phyloP scores from a whole-genome alignment of 2,888 invertebrate genomes.

The Achlya flavicornis region DNA sequence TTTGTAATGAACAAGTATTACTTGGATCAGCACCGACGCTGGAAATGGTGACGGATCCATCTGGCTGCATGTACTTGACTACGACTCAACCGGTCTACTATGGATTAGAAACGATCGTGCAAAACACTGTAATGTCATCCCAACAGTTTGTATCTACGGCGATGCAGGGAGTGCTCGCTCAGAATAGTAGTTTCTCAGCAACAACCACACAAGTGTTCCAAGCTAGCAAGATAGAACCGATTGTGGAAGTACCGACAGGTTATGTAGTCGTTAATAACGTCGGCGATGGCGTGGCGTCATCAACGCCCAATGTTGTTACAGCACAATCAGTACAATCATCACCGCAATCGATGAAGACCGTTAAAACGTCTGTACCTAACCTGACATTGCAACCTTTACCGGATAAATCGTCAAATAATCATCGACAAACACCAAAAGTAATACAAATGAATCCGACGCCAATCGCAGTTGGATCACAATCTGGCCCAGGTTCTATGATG shows the following conservation, averaged over 20 bases:
- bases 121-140: conserved; percentile 95
- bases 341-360: conserved; percentile 68
- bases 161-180: conserved; percentile 91
- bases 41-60: conserved; percentile 86
- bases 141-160: conserved; percentile 93
- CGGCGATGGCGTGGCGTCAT: conserved; percentile 74
- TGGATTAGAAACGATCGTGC: conserved; percentile 93
- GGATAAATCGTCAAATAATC: conserved; percentile 67
- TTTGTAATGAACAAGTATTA: conserved; percentile 85
- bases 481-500: conserved; percentile 60
- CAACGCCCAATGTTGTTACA: conserved; percentile 72
- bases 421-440: conserved; percentile 74
- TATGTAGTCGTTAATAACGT: conserved; percentile 88
- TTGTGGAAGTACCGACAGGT: conserved; percentile 89
- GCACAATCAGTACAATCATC: conserved; percentile 73
- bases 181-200: conserved; percentile 92
- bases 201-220: conserved; percentile 93
- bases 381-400: conserved; percentile 77
- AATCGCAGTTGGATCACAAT: conserved; percentile 61
- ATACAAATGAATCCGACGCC: conserved; percentile 72
- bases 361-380: conserved; percentile 73
- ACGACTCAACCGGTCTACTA: conserved; percentile 91
- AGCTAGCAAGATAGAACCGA: conserved; percentile 92
- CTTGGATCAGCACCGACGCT: conserved; percentile 85
- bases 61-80: conserved; percentile 84